Conservation (phyloP, 2,888 invertebrate genomes). For the Phorcus lineatus region DNA sequence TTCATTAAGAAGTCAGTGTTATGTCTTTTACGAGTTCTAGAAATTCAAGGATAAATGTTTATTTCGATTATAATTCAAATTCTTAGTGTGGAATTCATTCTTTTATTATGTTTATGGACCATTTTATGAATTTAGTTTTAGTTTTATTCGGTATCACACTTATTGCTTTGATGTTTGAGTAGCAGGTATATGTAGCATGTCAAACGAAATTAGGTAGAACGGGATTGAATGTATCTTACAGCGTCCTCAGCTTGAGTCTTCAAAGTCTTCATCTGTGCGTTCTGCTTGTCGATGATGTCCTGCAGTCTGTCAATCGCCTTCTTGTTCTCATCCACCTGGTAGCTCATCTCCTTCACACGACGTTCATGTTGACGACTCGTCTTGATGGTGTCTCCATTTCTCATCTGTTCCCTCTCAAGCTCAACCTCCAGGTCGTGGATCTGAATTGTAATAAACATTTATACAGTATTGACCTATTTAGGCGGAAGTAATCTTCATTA, state of each 20-base stretch:
- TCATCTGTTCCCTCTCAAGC: slow-evolving; percentile 96
- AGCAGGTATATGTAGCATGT: too few relatives aligned
- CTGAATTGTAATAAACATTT: slow-evolving; percentile 81
- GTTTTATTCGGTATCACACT: too few relatives aligned
- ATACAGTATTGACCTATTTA: background rate
- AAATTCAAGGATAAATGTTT: too few relatives aligned
- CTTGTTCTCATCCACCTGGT: slow-evolving; percentile 90
- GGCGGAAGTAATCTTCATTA: too few relatives aligned
- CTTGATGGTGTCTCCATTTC: slow-evolving; percentile 98
- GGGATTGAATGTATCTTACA: slow-evolving; percentile 67
- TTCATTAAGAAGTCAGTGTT: too few relatives aligned
- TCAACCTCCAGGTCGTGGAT: slow-evolving; percentile 80
- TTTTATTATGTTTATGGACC: too few relatives aligned
- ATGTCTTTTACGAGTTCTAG: too few relatives aligned
- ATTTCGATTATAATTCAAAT: too few relatives aligned
- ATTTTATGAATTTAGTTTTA: too few relatives aligned
- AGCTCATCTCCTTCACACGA: slow-evolving; percentile 91
- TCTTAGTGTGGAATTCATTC: too few relatives aligned
- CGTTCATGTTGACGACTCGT: slow-evolving; percentile 95
- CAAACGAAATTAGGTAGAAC: too few relatives aligned
- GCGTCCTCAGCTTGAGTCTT: slow-evolving; percentile 99
- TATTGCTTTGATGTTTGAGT: too few relatives aligned
- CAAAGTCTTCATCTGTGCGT: slow-evolving; percentile 99
- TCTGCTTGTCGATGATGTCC: slow-evolving; percentile 97
- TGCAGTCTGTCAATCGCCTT: slow-evolving; percentile 99